Base-by-base conservation (phyloP, 1,140 invertebrate genomes). In the Drosophila willistoni region DNA sequence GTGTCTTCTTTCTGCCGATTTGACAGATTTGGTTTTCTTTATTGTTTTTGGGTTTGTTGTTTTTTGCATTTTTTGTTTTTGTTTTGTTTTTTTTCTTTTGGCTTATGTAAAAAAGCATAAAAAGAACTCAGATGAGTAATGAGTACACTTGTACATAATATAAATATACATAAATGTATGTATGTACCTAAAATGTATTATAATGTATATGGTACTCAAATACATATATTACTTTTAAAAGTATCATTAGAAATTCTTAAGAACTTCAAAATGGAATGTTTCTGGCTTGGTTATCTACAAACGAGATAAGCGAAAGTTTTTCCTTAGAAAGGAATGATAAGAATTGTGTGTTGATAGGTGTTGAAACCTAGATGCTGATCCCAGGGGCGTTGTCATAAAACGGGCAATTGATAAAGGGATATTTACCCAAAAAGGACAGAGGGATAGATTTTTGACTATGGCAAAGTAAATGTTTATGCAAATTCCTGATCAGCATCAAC, bases 51-150 rank as follows among this genome's bases (percentile, higher is more conserved):
- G 56, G 33, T 61, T 54, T 74, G 39, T 69, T 68, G 47, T 68
- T 54, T 60, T 60, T 56, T 54, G 47, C 59, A 54, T 14, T 33
- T 25, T 69, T n/a, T 74, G 61, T 61, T 33, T 61, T 54, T 68
- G 33, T 68, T 68, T 47, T 68, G 44, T 59, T 54, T 56, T 39
- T 54, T 42, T 67, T 39, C 22, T 22, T 39, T 29, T 17, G 29
- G 64, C 79, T 86, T 86, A 77, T 87, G 70, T 87, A 87, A 86
- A 85, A 85, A 71, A 68, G 64, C 34, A 59, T 70, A 72, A 71
- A 68, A 68, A 68, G 76, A 41, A 69, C 56, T 69, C 57, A 82
- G 67, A 87, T 86, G 83, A 86, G 83, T 86, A 86, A 86, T 86
- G 83, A 87, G 83, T 67, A 83, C 82, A 87, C 44, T 71, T 67